Evolutionary conservation across 1,140 invertebrate species (phyloP).

Genomic region (Pseudobourletiella spinata): DNA sequence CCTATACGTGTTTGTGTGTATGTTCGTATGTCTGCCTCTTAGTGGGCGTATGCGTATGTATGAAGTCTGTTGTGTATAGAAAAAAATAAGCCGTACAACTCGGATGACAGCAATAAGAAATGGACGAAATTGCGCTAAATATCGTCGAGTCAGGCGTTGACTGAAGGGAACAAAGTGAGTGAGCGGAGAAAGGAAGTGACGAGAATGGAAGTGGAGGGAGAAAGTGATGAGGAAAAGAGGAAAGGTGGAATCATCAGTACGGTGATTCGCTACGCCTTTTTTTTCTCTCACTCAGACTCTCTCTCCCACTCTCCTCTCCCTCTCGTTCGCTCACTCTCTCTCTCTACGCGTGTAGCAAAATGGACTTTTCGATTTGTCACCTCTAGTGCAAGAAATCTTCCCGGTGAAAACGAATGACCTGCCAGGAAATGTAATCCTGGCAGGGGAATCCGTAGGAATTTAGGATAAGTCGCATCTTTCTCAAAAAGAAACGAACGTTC

Average conservation of each 20-base stretch:
- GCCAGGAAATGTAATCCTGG: conserved; percentile 22
- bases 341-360: not conserved
- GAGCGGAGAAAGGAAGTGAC: too few relatives aligned
- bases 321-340: not conserved
- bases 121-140: too few relatives aligned
- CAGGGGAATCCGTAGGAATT: conserved; percentile 3
- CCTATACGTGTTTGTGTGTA: too few relatives aligned
- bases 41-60: too few relatives aligned
- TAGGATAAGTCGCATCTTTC: not conserved
- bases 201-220: not conserved
- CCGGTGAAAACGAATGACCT: conserved; percentile 25
- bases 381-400: conserved; percentile 22
- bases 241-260: conserved; percentile 15
- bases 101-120: too few relatives aligned
- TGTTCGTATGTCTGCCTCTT: too few relatives aligned
- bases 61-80: too few relatives aligned
- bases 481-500: not conserved
- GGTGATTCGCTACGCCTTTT: conserved; percentile 10
- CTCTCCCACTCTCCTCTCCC: not conserved
- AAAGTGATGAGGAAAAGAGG: conserved; percentile 17
- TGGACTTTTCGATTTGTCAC: conserved; percentile 29
- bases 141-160: too few relatives aligned
- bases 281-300: not conserved
- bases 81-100: too few relatives aligned
- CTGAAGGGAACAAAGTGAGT: too few relatives aligned